phyloP scores from a whole-genome alignment of 2,888 invertebrate genomes.

The Ophion slaviceki region DNA sequence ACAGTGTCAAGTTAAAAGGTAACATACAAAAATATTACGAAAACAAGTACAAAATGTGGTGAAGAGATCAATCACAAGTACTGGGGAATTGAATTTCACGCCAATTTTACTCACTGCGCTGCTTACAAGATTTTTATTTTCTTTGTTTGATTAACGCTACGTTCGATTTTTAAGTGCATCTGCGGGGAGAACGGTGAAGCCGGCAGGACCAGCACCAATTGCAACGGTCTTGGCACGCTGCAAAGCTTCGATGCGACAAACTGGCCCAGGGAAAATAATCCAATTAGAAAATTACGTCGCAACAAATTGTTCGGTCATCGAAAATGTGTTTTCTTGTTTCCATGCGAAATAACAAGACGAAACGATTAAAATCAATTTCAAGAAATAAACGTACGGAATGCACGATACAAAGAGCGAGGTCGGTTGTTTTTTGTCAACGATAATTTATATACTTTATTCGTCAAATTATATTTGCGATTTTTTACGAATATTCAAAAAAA shows the following conservation, averaged over 20 bases:
- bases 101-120: slow-evolving; percentile 79
- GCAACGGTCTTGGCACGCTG: slow-evolving; percentile 78
- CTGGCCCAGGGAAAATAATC: slow-evolving; percentile 74
- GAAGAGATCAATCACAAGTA: slow-evolving; percentile 46
- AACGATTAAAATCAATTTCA: too few relatives aligned
- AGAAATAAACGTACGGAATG: too few relatives aligned
- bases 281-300: slow-evolving; percentile 64
- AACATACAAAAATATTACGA: slow-evolving; percentile 26
- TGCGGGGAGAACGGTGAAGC: slow-evolving; percentile 77
- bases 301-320: neutral
- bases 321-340: slow-evolving; percentile 14
- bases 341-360: neutral
- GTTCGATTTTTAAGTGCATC: slow-evolving; percentile 77
- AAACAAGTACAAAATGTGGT: slow-evolving; percentile 20
- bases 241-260: slow-evolving; percentile 80
- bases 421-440: too few relatives aligned
- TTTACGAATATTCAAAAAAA: too few relatives aligned
- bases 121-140: slow-evolving; percentile 58
- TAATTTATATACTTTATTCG: neutral
- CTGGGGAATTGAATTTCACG: slow-evolving; percentile 49
- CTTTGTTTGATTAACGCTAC: slow-evolving; percentile 69
- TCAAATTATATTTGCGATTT: neutral
- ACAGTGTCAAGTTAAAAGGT: slow-evolving; percentile 32
- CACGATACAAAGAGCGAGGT: too few relatives aligned
- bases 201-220: slow-evolving; percentile 78